Evolutionary conservation across 2,888 invertebrate species (phyloP).

Genomic region (Pseudeuparius sepicola): DNA sequence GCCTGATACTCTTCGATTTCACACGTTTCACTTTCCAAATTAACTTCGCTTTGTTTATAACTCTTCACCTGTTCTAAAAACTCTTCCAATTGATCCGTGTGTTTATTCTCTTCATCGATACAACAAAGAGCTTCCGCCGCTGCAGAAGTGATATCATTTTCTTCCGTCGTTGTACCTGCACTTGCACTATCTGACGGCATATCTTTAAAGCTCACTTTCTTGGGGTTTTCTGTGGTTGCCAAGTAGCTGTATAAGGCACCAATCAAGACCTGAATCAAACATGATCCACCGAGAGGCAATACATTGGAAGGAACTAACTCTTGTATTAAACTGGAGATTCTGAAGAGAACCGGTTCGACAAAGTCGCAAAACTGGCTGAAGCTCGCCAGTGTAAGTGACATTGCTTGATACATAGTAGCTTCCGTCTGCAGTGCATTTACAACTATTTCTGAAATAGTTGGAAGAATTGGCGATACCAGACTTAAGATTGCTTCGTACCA

Average conservation of each 20-base stretch:
- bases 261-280: constrained; percentile 60
- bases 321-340: constrained; percentile 48
- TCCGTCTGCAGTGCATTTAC: constrained; percentile 63
- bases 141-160: no score
- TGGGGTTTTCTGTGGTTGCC: constrained; percentile 28
- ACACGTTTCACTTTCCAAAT: constrained; percentile 32
- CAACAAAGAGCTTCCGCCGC: constrained; percentile 70
- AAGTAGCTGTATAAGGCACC: constrained; percentile 51
- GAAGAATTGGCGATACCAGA: constrained; percentile 51
- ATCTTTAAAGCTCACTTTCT: no score
- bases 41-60: constrained; percentile 33
- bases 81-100: constrained; percentile 60
- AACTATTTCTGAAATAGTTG: constrained; percentile 56
- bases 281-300: constrained; percentile 58
- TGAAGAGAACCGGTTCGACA: constrained; percentile 49
- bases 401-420: constrained; percentile 72
- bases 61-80: constrained; percentile 49
- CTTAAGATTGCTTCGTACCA: constrained; percentile 66
- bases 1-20: constrained; percentile 42
- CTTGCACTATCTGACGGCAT: no score
- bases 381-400: constrained; percentile 62
- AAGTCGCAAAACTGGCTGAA: constrained; percentile 61
- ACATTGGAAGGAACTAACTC: constrained; percentile 60
- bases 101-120: constrained; percentile 67
- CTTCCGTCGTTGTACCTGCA: no score